These are phyloP conservation scores for Punctoribates punctum DNA, from an alignment of 2,888 invertebrate species.

Conservation along the genomic window DNA sequence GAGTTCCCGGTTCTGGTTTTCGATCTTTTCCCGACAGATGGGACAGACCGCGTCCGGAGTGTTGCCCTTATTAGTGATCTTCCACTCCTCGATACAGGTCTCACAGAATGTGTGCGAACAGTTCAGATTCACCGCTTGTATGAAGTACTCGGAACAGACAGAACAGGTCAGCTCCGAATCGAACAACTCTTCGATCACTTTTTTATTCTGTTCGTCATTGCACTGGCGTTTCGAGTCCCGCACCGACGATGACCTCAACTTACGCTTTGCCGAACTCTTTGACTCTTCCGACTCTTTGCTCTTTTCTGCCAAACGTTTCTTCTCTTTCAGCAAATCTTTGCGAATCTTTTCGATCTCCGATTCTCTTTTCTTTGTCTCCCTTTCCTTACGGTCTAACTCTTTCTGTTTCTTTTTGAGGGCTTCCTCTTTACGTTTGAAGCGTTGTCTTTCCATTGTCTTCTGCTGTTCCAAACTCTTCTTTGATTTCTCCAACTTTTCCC, in stretches of 20 bases:
- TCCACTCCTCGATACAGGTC: slow-evolving; percentile 39
- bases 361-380: background rate
- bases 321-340: background rate
- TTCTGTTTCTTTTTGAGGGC: background rate
- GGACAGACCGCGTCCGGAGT: slow-evolving; percentile 14
- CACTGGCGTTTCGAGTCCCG: background rate
- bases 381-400: slow-evolving; percentile 1
- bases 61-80: background rate
- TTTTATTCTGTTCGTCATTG: background rate
- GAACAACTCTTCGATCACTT: background rate
- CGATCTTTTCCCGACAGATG: slow-evolving; percentile 34
- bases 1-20: background rate
- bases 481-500: background rate
- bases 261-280: background rate
- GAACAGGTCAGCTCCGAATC: slow-evolving; percentile 33
- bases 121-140: slow-evolving; percentile 21
- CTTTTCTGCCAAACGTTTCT: slow-evolving; percentile 1
- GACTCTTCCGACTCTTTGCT: background rate
- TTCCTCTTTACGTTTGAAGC: background rate
- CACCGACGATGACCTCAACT: background rate
- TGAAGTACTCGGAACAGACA: slow-evolving; percentile 37
- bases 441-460: background rate
- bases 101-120: slow-evolving; percentile 40
- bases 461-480: background rate
- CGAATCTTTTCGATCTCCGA: background rate